Base-by-base conservation (phyloP, 2,113 vertebrate species). In the Collichthys lucidus region DNA sequence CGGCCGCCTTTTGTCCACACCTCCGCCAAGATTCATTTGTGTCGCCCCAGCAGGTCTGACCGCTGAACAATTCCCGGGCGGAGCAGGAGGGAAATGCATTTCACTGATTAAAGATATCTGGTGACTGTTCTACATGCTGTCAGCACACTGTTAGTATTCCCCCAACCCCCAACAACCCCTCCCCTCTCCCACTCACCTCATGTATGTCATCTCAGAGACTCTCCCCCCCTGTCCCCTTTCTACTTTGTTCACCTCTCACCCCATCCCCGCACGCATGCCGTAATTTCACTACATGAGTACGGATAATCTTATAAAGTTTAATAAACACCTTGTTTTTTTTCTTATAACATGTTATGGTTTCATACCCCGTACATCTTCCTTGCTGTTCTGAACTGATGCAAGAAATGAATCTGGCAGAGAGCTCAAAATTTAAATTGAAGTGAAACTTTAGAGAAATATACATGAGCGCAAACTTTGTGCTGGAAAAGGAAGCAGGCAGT, bases 41-140 rank as follows among this genome's bases (percentile, higher is more conserved):
- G 94, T 95, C 87, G 87, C 87, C 87, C 81, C 85, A 90, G 94
- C 93, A 93, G 89, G 91, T 95, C 91, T 93, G 92, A 94, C 91
- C 90, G 91, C 88, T 67, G 89, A 92, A 94, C 90, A 94, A 92
- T 94, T 92, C 89, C 86, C 81, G 53, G 90, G 88, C 83, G 77
- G 88, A 92, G 90, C 86, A 83, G 90, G 86, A 86, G 88, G 84
- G 84, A 92, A 93, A 93, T 93, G 91, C 91, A 94, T 94, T 94
- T 94, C 88, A 92, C 92, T 94, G 94, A 95, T 95, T 95, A 95
- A 95, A 94, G 91, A 92, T 93, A 94, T 94, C 93, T 91, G 89
- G 87, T 92, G 90, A 92, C 93, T 92, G 90, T 88, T 90, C 88
- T 93, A 87, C 84, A 91, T 89, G 89, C 94, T 94, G 92, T 94